These are phyloP conservation scores for Cisticola juncidis DNA, from an alignment of 2,113 vertebrate genomes.

Conservation along the genomic window DNA sequence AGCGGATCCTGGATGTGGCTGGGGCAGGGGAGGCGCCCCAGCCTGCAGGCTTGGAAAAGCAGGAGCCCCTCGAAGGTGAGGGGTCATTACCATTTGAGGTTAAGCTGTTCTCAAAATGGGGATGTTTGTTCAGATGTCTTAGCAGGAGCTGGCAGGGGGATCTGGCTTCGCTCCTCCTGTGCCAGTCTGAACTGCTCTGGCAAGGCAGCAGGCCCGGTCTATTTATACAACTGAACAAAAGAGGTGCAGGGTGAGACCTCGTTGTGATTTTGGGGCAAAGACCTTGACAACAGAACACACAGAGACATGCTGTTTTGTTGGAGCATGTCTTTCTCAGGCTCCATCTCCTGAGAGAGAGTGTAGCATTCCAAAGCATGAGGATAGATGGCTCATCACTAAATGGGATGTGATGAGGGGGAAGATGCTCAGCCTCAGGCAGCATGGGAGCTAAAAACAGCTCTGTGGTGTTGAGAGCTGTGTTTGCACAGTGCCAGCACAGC, in stretches of 20 bases:
- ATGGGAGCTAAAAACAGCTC: slow-evolving; percentile 3
- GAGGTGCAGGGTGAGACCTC: background rate
- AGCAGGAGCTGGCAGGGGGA: background rate
- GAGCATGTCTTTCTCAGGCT: background rate
- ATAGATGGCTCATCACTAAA: background rate
- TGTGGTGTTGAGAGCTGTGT: rapidly evolving
- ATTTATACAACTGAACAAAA: background rate
- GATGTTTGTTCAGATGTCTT: background rate
- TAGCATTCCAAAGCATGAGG: background rate
- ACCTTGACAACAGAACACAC: background rate
- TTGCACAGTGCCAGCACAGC: background rate
- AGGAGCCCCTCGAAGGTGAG: background rate
- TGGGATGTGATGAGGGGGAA: slow-evolving; percentile 28
- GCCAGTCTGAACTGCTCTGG: background rate
- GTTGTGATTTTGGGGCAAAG: background rate
- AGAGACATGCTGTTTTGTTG: background rate
- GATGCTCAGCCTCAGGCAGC: background rate
- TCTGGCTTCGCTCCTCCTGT: background rate
- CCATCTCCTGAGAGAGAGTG: background rate
- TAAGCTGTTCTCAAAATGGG: background rate
- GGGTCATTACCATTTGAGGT: background rate
- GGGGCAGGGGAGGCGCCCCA: background rate
- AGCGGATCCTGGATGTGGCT: background rate
- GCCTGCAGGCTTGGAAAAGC: background rate
- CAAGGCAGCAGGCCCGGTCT: background rate